Base-by-base conservation (phyloP, 2,113 vertebrate species). In the Pycnonotus jocosus region DNA sequence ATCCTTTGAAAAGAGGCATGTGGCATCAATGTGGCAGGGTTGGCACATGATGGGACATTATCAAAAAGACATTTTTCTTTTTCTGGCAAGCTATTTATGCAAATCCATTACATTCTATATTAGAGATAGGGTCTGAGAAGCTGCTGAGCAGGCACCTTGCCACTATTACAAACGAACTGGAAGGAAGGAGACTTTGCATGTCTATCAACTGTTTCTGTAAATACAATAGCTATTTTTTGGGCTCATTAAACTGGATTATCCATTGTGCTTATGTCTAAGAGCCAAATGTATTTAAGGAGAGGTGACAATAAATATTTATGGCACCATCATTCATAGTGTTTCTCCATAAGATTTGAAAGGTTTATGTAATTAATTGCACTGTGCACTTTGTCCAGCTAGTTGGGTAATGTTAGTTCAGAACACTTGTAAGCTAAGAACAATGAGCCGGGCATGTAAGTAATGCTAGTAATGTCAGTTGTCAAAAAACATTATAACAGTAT, bases 1-100 rank as follows among this genome's bases (percentile, higher is more conserved):
- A 82, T 94, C 24, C 42, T 91, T 90, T 88, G 58, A 90, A 90
- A 95, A 86, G 66, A 95, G 68, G 71, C 95, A 95, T 90, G 94
- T 90, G 84, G 74, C 74, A 95, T 66, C 54, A 92, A 35, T 90
- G 94, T 94, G 87, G 33, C 35, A 92, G 18, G 79, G 47, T 73
- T 96, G 96, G 94, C 93, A 77, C 42, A 90, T 33, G 33, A 47
- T 38, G 57, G 53, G 65, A 31, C 60, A 47, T 47, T 77, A 73
- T 45, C 8, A 87, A 57, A 91, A 87, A 24, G 4, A 76, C 1
- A 19, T 50, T 87, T 92, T 92, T 69, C 23, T 31, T 37, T 77
- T 80, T 44, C 68, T 89, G 60, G 38, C 30, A 80, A 69, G 23
- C 21, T 65, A 51, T 16, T 74, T 57, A 21, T 4, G 20, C 24